These are phyloP conservation scores for Acyrthosiphon pisum DNA, from an alignment of 1,140 invertebrate species.

Conservation along the genomic window DNA sequence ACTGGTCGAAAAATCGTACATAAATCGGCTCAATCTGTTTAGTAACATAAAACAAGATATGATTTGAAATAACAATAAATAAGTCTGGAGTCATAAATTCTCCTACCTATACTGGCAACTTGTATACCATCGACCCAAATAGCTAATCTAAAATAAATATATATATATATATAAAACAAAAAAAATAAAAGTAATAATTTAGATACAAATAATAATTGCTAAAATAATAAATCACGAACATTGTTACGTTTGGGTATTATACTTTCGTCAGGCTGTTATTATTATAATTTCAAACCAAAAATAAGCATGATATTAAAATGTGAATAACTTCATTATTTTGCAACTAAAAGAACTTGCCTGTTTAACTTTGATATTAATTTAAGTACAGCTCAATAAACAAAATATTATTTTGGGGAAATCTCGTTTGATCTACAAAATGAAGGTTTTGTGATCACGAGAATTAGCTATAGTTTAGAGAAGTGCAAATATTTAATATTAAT, in stretches of 20 bases:
- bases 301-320: not conserved
- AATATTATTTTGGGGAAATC: not conserved
- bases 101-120: not conserved
- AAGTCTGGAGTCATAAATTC: not conserved
- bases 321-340: not conserved
- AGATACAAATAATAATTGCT: not conserved
- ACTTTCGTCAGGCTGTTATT: not conserved
- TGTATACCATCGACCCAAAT: not conserved
- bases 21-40: not conserved
- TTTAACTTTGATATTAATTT: slow-evolving; percentile 16
- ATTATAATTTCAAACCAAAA: not conserved
- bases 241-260: not conserved
- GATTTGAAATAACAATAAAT: not conserved
- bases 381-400: not conserved
- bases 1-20: not conserved
- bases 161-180: not conserved
- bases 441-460: not conserved
- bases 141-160: not conserved
- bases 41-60: slow-evolving; percentile 5
- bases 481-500: slow-evolving; percentile 12
- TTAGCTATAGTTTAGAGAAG: not conserved
- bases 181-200: not conserved
- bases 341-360: not conserved
- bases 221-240: not conserved
- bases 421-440: not conserved